Base-by-base conservation (phyloP, 2,888 invertebrate species). In the Priapulus caudatus region DNA sequence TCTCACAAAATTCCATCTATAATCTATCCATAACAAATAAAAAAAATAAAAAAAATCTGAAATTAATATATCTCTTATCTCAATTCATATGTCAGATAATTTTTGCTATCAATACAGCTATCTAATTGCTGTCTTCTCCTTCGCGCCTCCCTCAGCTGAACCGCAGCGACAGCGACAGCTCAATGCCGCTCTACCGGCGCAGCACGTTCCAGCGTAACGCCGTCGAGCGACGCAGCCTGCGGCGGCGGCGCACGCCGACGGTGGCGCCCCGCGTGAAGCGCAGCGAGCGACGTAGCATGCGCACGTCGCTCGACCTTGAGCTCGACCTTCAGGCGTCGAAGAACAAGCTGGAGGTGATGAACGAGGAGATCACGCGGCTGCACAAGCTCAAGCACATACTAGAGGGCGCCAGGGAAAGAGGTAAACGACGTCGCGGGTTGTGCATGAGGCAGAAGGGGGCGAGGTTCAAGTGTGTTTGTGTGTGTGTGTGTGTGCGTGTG, bases 141-240 rank as follows among this genome's bases (percentile, higher is more conserved):
- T n/a, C n/a, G n/a, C n/a, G n/a, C n/a, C n/a, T n/a, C n/a, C 65
- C 68, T 3, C 77, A 88, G 79, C 72, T 95, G 63, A 95, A 92
- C 71, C 82, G 95, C 61, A 93, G 92, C 67, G 93, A 93, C 73
- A 92, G 92, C 56, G 93, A 95, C 71, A 92, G 91, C 63, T 89
- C 91, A 44, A 92, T 93, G 88, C 89, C 89, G 44, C 79, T 89
- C 62, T 86, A 86, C 69, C 75, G 81, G 67, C 78, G 78, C 52
- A 58, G 83, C 52, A 86, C 90, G 46, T 95, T 95, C 75, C 89
- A 91, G 72, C 78, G 93, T 51, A 88, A 87, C 63, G 84, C 91
- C 19, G 79, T 87, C 19, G 91, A 92, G 69, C 78, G 95, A 61
- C 78, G 92, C 54, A 91, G 91, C n/a, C 75, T 93, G 52, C 78